Percentiles rank a stretch among this genome's conserved stretches.
These are phyloP conservation scores for Ophiothrix spiculata DNA, from an alignment of 35 echinoderm and acorn worm genomes.

Conservation along the genomic window DNA sequence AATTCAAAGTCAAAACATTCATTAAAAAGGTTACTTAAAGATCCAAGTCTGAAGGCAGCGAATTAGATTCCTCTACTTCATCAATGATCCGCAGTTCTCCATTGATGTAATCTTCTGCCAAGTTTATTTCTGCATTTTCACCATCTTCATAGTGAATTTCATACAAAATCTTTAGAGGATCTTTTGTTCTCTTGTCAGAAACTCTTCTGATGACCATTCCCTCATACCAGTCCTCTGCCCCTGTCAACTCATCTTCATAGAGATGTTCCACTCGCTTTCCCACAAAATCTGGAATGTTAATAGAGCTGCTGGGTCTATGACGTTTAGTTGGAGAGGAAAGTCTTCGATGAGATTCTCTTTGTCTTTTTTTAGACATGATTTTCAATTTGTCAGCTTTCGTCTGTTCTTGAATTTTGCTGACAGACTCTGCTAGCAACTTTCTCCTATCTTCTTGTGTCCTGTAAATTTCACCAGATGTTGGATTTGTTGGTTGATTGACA, in stretches of 20 bases:
- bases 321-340: slow-evolving; percentile 24
- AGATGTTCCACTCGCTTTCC: slow-evolving; percentile 35
- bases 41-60: neutral
- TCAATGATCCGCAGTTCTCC: slow-evolving; percentile 39
- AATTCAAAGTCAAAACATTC: neutral
- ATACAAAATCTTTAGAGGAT: slow-evolving; percentile 41
- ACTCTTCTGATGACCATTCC: slow-evolving; percentile 34
- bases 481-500: neutral
- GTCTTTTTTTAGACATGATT: slow-evolving; percentile 23
- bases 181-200: slow-evolving; percentile 35
- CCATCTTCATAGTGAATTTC: slow-evolving; percentile 50
- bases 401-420: slow-evolving; percentile 27
- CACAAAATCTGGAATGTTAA: slow-evolving; percentile 43
- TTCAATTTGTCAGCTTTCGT: slow-evolving; percentile 29
- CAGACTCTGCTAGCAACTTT: slow-evolving; percentile 3
- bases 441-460: slow-evolving; percentile 24
- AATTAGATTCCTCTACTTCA: neutral
- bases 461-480: slow-evolving; percentile 17
- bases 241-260: slow-evolving; percentile 28
- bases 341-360: slow-evolving; percentile 19
- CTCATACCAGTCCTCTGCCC: slow-evolving; percentile 41
- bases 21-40: neutral
- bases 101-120: slow-evolving; percentile 46
- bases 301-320: neutral
- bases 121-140: slow-evolving; percentile 13